Evolutionary conservation across 2,113 vertebrate genomes (phyloP), one percentile per base, ranked within the genome.

Genomic region (Regulus satrapa): DNA sequence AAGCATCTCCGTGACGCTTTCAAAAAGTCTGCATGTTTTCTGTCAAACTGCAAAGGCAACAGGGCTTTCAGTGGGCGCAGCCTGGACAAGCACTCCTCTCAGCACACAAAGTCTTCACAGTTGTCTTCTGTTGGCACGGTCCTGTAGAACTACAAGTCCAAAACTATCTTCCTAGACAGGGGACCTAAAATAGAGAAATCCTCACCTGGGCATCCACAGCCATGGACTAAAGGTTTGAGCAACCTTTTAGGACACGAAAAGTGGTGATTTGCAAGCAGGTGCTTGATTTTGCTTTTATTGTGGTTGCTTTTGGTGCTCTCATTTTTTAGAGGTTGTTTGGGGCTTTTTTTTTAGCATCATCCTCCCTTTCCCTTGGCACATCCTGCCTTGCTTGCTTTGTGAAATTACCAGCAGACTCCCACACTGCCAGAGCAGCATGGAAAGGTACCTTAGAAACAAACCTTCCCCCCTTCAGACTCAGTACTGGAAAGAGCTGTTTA

Each of bases 1-100:
- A 97, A 95, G 14, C 51, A 97, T 41, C 85, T 98, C 29, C 16
- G 1, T 0, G 79, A 97, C 2, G 54, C 96, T 48, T 95, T 97
- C 58, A 72, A 43, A 71, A 97, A 92, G 51, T 74, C 26, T 1
- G 4, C 40, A 24, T 32, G 6, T 63, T 73, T 94, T 72, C 20
- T 94, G 32, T 52, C 18, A 0, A 10, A 28, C 80, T 95, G 73
- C 72, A 7, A 79, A 17, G 61, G 95, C 49, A 63, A 73, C 13
- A 19, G 14, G 7, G 29, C n/a, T 58, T 46, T 73, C 3, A 20
- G 8, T 40, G 40, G 94, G 18, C 2, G 0, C 38, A 64, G 41
- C 48, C 48, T 40, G 48, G 92, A 94, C 40, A 94, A 34, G 23
- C 26, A 20, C 2, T 94, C 87, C 7, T 95, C 92, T 32, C 29